phyloP scores from a whole-genome alignment of 2,888 invertebrate species.

The Andrena hattorfiana region DNA sequence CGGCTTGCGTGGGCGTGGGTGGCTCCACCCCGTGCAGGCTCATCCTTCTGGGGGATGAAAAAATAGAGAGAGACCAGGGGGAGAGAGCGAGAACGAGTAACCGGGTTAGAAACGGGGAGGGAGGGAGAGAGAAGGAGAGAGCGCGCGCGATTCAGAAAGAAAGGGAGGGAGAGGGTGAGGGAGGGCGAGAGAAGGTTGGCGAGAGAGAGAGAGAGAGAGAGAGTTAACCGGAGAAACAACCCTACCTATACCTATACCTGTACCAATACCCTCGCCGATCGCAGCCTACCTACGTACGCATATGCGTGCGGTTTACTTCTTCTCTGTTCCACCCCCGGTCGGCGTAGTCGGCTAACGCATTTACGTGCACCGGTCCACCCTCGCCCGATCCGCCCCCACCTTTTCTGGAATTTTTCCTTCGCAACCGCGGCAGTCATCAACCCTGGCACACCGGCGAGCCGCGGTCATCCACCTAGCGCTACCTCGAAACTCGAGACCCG shows the following conservation, averaged over 20 bases:
- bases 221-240: conserved; percentile 60
- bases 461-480: conserved; percentile 71
- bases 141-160: conserved; percentile 9
- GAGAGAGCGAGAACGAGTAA: conserved; percentile 50
- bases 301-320: conserved; percentile 49
- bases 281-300: conserved; percentile 46
- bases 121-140: conserved; percentile 30
- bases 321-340: conserved; percentile 41
- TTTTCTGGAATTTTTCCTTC: conserved; percentile 74
- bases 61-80: conserved; percentile 62
- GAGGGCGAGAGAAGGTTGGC: background rate
- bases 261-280: conserved; percentile 56
- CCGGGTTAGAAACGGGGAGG: conserved; percentile 35
- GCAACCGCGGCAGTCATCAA: conserved; percentile 70
- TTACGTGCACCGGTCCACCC: conserved; percentile 54
- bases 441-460: conserved; percentile 62
- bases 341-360: conserved; percentile 46
- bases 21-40: conserved; percentile 79
- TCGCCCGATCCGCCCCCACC: conserved; percentile 57
- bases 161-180: conserved; percentile 7
- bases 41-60: conserved; percentile 77
- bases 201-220: conserved; percentile 28
- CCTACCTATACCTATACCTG: conserved; percentile 60
- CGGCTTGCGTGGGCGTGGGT: conserved; percentile 80
- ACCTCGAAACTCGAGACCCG: conserved; percentile 70